phyloP scores from a whole-genome alignment of 2,797 vertebrate genomes.

The Enteromius thamalakanensis region DNA sequence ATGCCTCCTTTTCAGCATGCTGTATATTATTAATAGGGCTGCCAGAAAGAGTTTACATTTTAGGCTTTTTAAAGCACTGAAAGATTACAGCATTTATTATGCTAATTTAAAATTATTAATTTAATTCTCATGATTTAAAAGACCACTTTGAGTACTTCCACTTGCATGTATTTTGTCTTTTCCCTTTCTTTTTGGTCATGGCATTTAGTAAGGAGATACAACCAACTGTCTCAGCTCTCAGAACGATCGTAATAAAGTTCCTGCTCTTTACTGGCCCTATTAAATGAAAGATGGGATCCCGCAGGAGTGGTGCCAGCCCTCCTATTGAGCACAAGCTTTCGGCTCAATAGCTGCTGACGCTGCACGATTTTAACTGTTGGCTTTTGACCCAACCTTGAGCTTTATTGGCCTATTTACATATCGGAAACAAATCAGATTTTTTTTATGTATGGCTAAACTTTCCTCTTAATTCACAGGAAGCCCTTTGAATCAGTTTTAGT shows the following conservation, averaged over 20 bases:
- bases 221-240: not conserved
- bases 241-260: constrained; percentile 23
- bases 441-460: not conserved
- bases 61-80: not conserved
- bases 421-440: not conserved
- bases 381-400: constrained; percentile 5
- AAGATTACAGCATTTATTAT: not conserved
- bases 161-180: not conserved
- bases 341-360: constrained; percentile 63
- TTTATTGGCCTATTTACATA: constrained; percentile 16
- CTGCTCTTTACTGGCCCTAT: constrained; percentile 70
- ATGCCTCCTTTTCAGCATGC: not conserved
- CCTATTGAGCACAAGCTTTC: constrained; percentile 44
- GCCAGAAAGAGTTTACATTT: not conserved
- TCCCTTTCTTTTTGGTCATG: not conserved
- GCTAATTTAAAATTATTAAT: too few species aligned
- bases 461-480: not conserved
- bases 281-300: constrained; percentile 68
- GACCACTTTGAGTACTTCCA: not conserved
- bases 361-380: constrained; percentile 16
- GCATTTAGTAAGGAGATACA: not conserved
- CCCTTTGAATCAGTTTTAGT: not conserved
- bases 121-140: not conserved
- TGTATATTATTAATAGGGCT: not conserved
- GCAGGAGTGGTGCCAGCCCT: constrained; percentile 55